phyloP scores from a whole-genome alignment of 2,113 vertebrate species.

The Amblyopsis rosae region DNA sequence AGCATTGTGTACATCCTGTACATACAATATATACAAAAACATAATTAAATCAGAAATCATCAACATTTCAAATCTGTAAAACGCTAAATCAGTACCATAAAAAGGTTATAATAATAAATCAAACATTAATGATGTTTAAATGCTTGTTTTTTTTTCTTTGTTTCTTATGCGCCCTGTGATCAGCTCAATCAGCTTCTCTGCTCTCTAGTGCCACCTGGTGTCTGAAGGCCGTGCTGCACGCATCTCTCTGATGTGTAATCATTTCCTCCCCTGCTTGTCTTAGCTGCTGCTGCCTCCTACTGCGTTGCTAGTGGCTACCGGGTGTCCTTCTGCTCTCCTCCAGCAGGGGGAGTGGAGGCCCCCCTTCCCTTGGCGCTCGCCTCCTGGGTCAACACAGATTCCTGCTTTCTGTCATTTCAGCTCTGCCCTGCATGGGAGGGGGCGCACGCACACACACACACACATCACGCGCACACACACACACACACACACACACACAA shows the following conservation, averaged over 20 bases:
- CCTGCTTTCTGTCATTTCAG: conserved; percentile 95
- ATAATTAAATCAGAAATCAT: no score
- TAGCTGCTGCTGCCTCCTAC: conserved; percentile 47
- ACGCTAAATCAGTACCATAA: no score
- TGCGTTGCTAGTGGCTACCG: conserved; percentile 61
- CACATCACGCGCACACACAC: conserved; percentile 3
- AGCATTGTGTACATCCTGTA: no score
- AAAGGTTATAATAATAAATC: no score
- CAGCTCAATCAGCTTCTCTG: conserved; percentile 22
- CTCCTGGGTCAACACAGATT: conserved; percentile 85
- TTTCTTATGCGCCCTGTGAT: conserved; percentile 1
- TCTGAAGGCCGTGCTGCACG: conserved; percentile 2
- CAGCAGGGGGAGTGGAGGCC: conserved; percentile 88
- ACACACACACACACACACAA: neutral
- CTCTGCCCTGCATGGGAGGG: conserved; percentile 82
- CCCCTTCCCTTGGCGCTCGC: conserved; percentile 77
- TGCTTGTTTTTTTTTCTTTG: no score
- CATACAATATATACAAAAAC: no score
- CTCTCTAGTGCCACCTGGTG: conserved; percentile 64
- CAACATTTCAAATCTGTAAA: no score
- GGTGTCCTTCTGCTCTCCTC: conserved; percentile 82
- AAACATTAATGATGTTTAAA: no score
- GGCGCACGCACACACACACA: conserved; percentile 15
- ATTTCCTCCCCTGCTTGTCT: conserved; percentile 12
- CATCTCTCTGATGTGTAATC: conserved; percentile 26